Percentiles rank a stretch among this genome's conserved stretches.
phyloP scores from a whole-genome alignment of 2,113 vertebrate genomes.

The Bothrops jararaca region DNA sequence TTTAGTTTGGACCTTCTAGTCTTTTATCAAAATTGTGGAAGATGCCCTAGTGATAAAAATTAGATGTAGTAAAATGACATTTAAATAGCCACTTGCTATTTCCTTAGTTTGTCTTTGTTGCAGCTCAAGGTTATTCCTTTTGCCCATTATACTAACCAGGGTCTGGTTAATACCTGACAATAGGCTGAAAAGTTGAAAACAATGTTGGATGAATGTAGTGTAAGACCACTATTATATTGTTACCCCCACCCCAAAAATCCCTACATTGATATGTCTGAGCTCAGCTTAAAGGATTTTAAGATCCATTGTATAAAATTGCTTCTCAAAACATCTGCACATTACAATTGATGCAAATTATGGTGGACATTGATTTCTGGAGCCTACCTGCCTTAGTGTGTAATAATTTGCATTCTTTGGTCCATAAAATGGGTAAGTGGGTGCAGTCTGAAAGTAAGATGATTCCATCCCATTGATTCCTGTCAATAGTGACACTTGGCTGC shows the following conservation, averaged over 20 bases:
- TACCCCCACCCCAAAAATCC: not conserved
- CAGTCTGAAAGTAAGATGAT: not conserved
- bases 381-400: not conserved
- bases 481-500: not conserved
- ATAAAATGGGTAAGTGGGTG: not conserved
- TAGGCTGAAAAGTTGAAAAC: not conserved
- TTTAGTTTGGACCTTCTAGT: not conserved
- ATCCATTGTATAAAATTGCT: not conserved
- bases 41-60: not conserved
- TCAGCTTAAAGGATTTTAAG: not conserved
- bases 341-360: not conserved
- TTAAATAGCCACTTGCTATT: not conserved
- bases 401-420: not conserved
- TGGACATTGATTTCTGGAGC: not conserved
- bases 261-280: not conserved
- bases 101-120: not conserved
- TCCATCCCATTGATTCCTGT: not conserved
- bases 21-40: not conserved
- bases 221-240: not conserved
- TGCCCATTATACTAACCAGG: not conserved
- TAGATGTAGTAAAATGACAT: not conserved
- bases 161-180: not conserved
- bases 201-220: not conserved
- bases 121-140: not conserved
- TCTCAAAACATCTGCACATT: not conserved